These are phyloP conservation scores for Cataglyphis albicans DNA, from an alignment of 2,888 invertebrate genomes.

Conservation along the genomic window DNA sequence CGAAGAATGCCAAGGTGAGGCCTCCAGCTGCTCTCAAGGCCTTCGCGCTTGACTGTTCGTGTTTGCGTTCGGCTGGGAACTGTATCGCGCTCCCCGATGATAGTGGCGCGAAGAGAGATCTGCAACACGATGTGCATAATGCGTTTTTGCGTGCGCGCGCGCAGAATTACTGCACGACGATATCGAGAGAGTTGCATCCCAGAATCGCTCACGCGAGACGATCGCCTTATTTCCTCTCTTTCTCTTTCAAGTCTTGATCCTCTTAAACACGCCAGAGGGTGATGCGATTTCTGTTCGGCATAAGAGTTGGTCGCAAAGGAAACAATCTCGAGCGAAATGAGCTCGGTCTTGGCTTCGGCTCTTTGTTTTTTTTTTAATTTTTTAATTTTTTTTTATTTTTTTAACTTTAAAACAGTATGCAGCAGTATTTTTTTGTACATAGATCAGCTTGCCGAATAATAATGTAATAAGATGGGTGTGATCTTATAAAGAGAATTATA, in stretches of 20 bases:
- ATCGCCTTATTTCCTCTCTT: constrained; percentile 16
- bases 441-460: not conserved
- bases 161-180: not conserved
- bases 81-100: constrained; percentile 32
- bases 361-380: constrained; percentile 1
- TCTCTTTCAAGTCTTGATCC: not conserved
- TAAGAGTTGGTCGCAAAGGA: constrained; percentile 21
- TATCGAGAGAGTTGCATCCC: constrained; percentile 45
- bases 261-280: constrained; percentile 18
- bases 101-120: constrained; percentile 7
- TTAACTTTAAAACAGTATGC: not conserved
- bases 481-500: not conserved
- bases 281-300: constrained; percentile 31
- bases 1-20: constrained; percentile 57
- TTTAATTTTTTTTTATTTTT: not conserved
- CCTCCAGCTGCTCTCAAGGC: constrained; percentile 51
- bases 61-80: constrained; percentile 33
- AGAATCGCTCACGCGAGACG: constrained; percentile 51
- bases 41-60: constrained; percentile 30
- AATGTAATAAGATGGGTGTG: too few relatives aligned
- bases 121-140: constrained; percentile 43
- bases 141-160: constrained; percentile 43
- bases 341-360: not conserved
- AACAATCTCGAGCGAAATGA: constrained; percentile 18
- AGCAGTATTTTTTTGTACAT: not conserved